phyloP scores from a whole-genome alignment of 2,888 invertebrate species.

The Plusia festucae region DNA sequence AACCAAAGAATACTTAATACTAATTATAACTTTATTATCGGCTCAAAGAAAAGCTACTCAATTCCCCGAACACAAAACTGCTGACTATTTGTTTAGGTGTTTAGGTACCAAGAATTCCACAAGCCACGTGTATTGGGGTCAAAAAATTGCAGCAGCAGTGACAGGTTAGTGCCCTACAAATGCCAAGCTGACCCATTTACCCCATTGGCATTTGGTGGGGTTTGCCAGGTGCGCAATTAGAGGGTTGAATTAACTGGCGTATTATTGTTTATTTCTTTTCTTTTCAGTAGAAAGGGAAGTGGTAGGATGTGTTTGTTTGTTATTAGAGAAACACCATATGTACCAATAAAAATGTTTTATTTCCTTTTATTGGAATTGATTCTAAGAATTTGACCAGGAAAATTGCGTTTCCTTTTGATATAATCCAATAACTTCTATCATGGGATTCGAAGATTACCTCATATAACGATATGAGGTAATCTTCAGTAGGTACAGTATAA shows the following conservation, averaged over 20 bases:
- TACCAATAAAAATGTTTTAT: not conserved
- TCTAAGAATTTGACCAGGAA: not conserved
- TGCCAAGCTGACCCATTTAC: constrained; percentile 57
- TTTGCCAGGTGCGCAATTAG: constrained; percentile 47
- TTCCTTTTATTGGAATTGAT: not conserved
- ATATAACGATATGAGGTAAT: no score
- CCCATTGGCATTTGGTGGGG: constrained; percentile 52
- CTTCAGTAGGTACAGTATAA: no score
- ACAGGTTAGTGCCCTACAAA: constrained; percentile 59
- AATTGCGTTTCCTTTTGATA: constrained; percentile 4
- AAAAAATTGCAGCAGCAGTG: constrained; percentile 42
- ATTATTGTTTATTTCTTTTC: constrained; percentile 15
- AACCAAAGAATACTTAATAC: no score
- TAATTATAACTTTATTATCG: no score
- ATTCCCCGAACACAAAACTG: not conserved
- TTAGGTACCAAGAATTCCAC: constrained; percentile 10
- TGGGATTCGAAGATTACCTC: no score
- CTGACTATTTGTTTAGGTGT: not conserved
- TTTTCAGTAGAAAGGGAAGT: not conserved
- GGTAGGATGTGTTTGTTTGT: not conserved
- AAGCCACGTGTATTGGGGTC: constrained; percentile 39
- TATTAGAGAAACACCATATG: no score
- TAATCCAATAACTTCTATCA: not conserved
- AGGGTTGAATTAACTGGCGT: constrained; percentile 38
- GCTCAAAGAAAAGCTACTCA: not conserved